These are phyloP conservation scores for Spea multiplicata DNA, from an alignment of 2,113 vertebrate genomes.

Conservation along the genomic window DNA sequence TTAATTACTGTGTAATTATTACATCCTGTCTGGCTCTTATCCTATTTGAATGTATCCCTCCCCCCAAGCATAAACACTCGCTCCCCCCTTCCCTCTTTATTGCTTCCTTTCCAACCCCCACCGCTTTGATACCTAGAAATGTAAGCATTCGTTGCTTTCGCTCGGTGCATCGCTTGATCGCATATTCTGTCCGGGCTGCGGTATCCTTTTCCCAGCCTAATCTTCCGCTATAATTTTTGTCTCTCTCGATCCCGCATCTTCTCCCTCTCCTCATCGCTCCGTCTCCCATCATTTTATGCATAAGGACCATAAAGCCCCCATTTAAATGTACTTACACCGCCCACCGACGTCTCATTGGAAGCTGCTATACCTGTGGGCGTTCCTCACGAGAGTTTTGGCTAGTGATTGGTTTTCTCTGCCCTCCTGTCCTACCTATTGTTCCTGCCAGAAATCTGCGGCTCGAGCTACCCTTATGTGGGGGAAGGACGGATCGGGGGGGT, in stretches of 20 bases:
- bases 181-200: too few species aligned
- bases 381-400: not conserved
- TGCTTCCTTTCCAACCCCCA: not conserved
- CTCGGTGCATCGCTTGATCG: too few species aligned
- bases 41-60: not conserved
- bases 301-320: not conserved
- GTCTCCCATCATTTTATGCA: not conserved
- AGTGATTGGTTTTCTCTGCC: not conserved
- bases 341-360: not conserved
- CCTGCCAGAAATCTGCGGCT: slow-evolving; percentile 2
- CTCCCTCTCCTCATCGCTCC: not conserved
- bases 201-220: not conserved
- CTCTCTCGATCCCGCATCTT: not conserved
- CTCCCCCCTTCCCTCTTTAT: slow-evolving; percentile 4
- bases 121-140: not conserved
- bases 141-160: not conserved
- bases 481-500: not conserved
- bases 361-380: not conserved
- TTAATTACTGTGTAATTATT: slow-evolving; percentile 2
- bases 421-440: slow-evolving; percentile 29
- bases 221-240: too few species aligned
- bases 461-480: not conserved
- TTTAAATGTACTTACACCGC: not conserved
- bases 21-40: slow-evolving; percentile 2
- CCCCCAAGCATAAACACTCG: not conserved